Evolutionary conservation across 2,797 vertebrate species (phyloP).

Genomic region (Anas georgica): DNA sequence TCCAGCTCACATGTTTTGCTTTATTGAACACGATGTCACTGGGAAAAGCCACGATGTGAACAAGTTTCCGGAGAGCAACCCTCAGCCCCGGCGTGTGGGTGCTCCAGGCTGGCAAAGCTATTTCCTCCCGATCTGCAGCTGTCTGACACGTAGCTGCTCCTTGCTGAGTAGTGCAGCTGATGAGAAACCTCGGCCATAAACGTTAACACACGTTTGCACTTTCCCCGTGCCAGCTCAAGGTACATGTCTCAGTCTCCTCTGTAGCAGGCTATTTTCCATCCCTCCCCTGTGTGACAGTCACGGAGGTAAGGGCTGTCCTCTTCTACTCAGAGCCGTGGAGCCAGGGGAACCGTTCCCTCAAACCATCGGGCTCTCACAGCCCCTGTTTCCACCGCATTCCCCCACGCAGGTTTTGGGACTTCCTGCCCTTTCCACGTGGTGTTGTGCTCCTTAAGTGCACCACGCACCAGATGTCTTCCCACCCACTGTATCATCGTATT

Average conservation of each 20-base stretch:
- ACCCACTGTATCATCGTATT: fast-evolving
- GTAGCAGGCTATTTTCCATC: background rate
- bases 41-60: fast-evolving
- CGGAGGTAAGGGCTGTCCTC: fast-evolving
- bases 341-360: background rate
- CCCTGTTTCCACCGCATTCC: fast-evolving
- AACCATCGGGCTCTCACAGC: background rate
- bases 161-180: background rate
- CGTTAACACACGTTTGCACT: fast-evolving
- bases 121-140: background rate
- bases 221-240: background rate
- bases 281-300: background rate
- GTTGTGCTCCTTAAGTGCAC: background rate
- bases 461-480: background rate
- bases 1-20: background rate
- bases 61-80: background rate
- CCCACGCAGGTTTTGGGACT: background rate
- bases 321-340: background rate
- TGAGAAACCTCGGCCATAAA: fast-evolving
- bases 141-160: background rate
- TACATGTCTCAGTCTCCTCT: background rate
- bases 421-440: background rate
- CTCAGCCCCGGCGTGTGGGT: fast-evolving
- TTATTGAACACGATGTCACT: background rate
- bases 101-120: background rate